Evolutionary conservation across 2,797 vertebrate species (phyloP), one percentile per base, ranked within the genome.

Genomic region (Gastrophryne carolinensis): DNA sequence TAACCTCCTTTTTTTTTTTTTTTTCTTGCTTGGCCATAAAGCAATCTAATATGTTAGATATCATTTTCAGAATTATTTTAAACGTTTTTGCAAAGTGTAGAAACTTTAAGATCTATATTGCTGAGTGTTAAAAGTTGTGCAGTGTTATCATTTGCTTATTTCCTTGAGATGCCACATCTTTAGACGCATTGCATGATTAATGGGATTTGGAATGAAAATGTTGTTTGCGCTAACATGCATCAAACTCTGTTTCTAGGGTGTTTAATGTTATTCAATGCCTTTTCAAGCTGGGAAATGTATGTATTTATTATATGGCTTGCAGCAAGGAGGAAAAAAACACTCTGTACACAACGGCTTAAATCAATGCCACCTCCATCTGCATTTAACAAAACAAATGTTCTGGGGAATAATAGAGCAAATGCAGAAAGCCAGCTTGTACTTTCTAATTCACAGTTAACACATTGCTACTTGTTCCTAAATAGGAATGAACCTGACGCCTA

Each of bases 211-310:
- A 57, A 57, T 57, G 17, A 32, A 57, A 57, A 7, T 34, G 30
- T 56, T 47, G 44, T 47, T 56, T 34, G 29, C 11, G 29, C 54
- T 57, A 57, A 57, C 54, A 57, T 34, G 54, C n/a, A 57, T 57
- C 19, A 57, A 17, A 32, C 17, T 19, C 29, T 27, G 3, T 56
- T 56, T 56, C 13, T 32, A n/a, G 12, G 29, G 5, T 32, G 29
- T 57, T 32, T 32, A 32, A 32, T 32, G n/a, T 57, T 57, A 57
- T 57, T 57, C 29, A 57, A 57, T 32, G 27, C 17, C 29, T 47
- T 47, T 19, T 47, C 44, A 47, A n/a, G 10, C 29, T 32, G 7
- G n/a, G 29, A 57, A 57, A 57, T 32, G 30, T 57, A 56, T 56
- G 54, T 19, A 21, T 19, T 29, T 32, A 57, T 57, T 30, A 57